phyloP scores from a whole-genome alignment of 1,140 invertebrate species.

The Zaprionus tsacasi region DNA sequence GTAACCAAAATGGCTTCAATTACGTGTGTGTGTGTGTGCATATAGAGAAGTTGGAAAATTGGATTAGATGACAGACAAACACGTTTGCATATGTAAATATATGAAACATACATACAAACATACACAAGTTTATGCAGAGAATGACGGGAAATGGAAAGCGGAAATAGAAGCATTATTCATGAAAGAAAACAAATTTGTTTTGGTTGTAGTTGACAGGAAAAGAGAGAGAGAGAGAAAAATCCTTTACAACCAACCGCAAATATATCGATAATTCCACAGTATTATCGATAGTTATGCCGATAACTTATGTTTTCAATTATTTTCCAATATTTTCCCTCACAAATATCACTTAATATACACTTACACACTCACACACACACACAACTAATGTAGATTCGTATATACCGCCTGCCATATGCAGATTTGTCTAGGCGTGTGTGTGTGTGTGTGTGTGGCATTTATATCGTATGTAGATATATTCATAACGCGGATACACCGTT shows the following conservation, averaged over 20 bases:
- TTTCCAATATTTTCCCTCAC: constrained; percentile 35
- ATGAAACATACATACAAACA: neutral
- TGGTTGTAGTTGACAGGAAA: neutral
- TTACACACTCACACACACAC: constrained; percentile 4
- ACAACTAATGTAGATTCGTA: neutral
- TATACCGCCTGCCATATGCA: constrained; percentile 50
- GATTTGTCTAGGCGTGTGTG: constrained; percentile 49
- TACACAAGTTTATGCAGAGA: neutral
- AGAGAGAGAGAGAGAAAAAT: neutral
- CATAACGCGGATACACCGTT: constrained; percentile 76
- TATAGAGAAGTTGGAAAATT: neutral
- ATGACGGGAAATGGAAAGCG: constrained; percentile 8
- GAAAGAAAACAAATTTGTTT: neutral
- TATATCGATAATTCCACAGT: neutral
- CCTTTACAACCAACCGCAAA: neutral
- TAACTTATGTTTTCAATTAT: constrained; percentile 18
- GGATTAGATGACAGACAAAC: constrained; percentile 6
- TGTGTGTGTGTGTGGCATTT: constrained; percentile 41
- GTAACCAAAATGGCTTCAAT: neutral
- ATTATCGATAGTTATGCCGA: neutral
- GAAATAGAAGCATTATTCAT: neutral
- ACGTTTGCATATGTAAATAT: constrained; percentile 10
- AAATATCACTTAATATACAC: constrained; percentile 8
- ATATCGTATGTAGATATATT: constrained; percentile 59
- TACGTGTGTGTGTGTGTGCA: neutral